Base-by-base conservation (phyloP, 2,113 vertebrate species). In the Muntiacus muntjak region DNA sequence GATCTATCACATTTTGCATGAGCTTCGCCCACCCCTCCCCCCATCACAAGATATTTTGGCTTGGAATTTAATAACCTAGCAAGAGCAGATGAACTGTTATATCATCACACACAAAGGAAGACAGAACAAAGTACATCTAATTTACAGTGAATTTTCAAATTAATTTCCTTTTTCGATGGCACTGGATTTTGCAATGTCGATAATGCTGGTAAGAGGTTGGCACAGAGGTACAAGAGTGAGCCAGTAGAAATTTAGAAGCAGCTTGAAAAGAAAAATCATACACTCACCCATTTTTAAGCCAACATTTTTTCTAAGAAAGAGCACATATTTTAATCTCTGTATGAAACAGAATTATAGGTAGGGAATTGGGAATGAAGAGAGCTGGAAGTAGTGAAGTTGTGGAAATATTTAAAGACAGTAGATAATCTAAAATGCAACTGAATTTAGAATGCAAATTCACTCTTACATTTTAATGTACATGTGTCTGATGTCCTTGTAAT, bases 321-420 rank as follows among this genome's bases (percentile, higher is more conserved):
- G 40, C 36, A 81, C 87, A 90, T 93, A 95, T 96, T 97, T 96
- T 94, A 92, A 95, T 94, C 84, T 95, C 52, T 82, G 36, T 93
- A 94, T 67, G 62, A 96, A 96, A 84, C 15, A 84, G 85, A 97
- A 96, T 86, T 84, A 92, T 81, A 96, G 97, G 94, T 98, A 91
- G 40, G 33, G 26, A 76, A 91, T 21, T 79, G 94, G 67, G 87
- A 94, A 79, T 62, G 87, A 94, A 89, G 54, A 28, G 43, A 45
- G 12, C 33, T 81, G 60, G 79, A 93, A 95, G 52, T 58, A 15
- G 47, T 54, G 45, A 89, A 85, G 94, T 94, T 95, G 95, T 87
- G 62, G 82, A 98, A 97, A 97, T 96, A 96, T 95, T 90, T 96
- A 92, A 95, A 98, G 90, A 88, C 88, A 94, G 55, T 86, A 78